Base-by-base conservation (phyloP, 2,113 vertebrate species). In the Ahaetulla prasina region DNA sequence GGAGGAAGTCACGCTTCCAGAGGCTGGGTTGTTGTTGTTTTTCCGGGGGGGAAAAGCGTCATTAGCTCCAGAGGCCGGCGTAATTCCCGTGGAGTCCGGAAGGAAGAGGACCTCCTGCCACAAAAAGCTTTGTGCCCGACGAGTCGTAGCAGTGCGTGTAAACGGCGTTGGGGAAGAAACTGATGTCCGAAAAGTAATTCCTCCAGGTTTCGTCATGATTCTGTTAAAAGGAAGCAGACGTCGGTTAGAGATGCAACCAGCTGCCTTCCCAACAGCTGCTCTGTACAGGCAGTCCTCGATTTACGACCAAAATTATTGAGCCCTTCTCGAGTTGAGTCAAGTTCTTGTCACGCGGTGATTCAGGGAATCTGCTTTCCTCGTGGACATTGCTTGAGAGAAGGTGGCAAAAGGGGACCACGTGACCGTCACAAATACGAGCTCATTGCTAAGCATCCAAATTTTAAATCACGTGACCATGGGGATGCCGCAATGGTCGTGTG, bases 101-200 rank as follows among this genome's bases (percentile, higher is more conserved):
- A 93, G 99, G 99, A 93, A 99, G 98, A 0, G 99, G 99, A 39
- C 99, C 99, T 55, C 99, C 99, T 86, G 99, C 99, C 95, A 99
- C 99, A 89, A 99, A 99, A 92, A 99, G 99, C 95, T 99, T 99
- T 84, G 98, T 99, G 97, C 99, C 99, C 0, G 99, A 99, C 80
- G 98, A 98, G 95, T 99, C 99, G 8, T 99, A 99, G 97, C 99
- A 99, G 98, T 99, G 99, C 23, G 99, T 99, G 97, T 99, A 99
- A 97, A 99, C 99, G 35, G 99, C 99, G 50, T 99, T 99, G 85
- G 99, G 99, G 97, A 99, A 99, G 97, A 97, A 99, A 97, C 98
- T 98, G 97, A 99, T 98, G 94, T 99, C 99, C 8, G 99, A 99
- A 97, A 99, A 99, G 96, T 99, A 99, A 97, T 99, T 99, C 97